Evolutionary conservation across 2,797 vertebrate genomes (phyloP), one percentile per base, ranked within the genome.

Genomic region (Chrosomus eos): DNA sequence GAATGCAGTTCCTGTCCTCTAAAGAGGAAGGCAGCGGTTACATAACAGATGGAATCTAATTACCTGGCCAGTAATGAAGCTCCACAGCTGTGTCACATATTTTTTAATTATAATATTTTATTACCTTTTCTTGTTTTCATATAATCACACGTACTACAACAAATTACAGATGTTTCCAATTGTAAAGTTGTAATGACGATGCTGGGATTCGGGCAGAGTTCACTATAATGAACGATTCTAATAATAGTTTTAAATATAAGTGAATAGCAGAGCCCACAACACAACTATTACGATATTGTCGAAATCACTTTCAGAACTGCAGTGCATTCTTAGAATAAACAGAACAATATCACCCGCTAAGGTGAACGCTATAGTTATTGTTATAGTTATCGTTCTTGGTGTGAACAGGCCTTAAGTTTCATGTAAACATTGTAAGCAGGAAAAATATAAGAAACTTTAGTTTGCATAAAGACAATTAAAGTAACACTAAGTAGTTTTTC

Each of bases 21-120:
- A 33, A 60, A 84, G 75, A 71, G 66, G 82, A 84, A 81, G 76
- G 66, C 70, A 38, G 53, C 21, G 1, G 51, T 71, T 62, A 71
- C 48, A 16, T 60, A 60, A 84, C 33, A 6, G 10, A 71, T 40
- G 68, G n/a, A 77, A 78, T 77, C 48, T 33, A 78, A 78, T 84
- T 84, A 84, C 64, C 13, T 38, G 81, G 51, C 7, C 23, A 74
- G 81, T 67, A 51, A 31, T 23, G 28, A 8, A 48, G 40, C 75
- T 21, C 79, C 36, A 60, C 64, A 66, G 71, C 43, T 2, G 75
- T 62, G 45, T 40, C 23, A n/a, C 5, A 14, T 36, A 62, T 51
- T 31, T 60, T 53, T 80, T 38, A 26, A 53, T 68, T n/a, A 67
- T 36, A n/a, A 36, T 80, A n/a, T 68, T 80, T 68, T 26, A 73